phyloP scores from a whole-genome alignment of 92 coral and sea anemone genomes.

The Porites divaricata region DNA sequence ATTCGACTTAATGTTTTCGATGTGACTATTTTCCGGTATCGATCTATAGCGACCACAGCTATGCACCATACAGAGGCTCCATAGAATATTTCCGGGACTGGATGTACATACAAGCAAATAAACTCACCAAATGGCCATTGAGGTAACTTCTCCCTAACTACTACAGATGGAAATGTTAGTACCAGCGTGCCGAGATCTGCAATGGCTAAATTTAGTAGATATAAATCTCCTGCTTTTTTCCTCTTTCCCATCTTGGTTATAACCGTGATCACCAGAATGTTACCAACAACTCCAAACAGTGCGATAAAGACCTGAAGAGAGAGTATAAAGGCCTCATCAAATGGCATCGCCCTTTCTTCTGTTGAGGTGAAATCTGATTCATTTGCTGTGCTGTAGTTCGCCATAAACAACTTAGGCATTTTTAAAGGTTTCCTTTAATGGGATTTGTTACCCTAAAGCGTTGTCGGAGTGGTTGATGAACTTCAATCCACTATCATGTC shows the following conservation, averaged over 20 bases:
- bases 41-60: constrained; percentile 23
- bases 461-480: too few relatives aligned
- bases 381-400: neutral
- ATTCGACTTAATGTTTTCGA: neutral
- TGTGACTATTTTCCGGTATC: constrained; percentile 4
- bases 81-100: constrained; percentile 44
- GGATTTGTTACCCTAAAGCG: too few relatives aligned
- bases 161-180: constrained; percentile 21
- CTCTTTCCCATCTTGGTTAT: constrained; percentile 28
- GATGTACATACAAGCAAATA: constrained; percentile 43
- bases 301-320: constrained; percentile 26
- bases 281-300: constrained; percentile 52
- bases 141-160: neutral
- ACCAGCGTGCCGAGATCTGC: constrained; percentile 62
- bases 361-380: neutral
- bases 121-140: constrained; percentile 53
- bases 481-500: too few relatives aligned
- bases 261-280: constrained; percentile 50
- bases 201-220: constrained; percentile 60
- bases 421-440: too few relatives aligned
- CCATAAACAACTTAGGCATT: too few relatives aligned
- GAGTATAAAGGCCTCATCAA: neutral
- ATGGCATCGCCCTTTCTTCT: neutral
- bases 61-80: constrained; percentile 56
- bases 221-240: constrained; percentile 46